Conservation (phyloP, 2,888 invertebrate genomes). For the Acanthopleura granulata region DNA sequence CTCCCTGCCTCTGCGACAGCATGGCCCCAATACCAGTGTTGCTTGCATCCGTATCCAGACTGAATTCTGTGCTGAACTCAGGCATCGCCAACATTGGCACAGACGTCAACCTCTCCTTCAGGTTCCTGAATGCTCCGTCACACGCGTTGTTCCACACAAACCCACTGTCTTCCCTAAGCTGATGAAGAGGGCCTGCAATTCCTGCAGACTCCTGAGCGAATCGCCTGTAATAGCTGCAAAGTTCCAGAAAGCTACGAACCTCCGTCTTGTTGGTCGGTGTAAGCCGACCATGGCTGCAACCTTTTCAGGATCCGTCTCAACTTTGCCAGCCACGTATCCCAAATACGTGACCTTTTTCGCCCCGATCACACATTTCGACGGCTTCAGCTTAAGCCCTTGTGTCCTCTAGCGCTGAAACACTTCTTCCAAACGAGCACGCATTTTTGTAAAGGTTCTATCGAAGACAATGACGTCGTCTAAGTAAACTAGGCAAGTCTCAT, state of each 20-base stretch:
- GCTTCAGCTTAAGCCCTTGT: neutral
- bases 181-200: slow-evolving; percentile 29
- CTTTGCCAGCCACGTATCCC: slow-evolving; percentile 26
- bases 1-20: slow-evolving; percentile 26
- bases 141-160: slow-evolving; percentile 32
- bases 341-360: slow-evolving; percentile 29
- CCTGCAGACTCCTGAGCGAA: slow-evolving; percentile 22
- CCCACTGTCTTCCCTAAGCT: slow-evolving; percentile 23
- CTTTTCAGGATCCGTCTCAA: slow-evolving; percentile 25
- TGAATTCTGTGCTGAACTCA: slow-evolving; percentile 26
- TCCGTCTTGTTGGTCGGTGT: slow-evolving; percentile 29
- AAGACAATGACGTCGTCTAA: no score
- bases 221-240: slow-evolving; percentile 32
- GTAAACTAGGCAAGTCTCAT: no score
- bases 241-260: slow-evolving; percentile 32
- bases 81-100: slow-evolving; percentile 27
- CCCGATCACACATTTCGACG: neutral
- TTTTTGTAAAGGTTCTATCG: no score
- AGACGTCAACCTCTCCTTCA: slow-evolving; percentile 23
- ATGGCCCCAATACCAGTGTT: slow-evolving; percentile 29
- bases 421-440: no score
- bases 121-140: slow-evolving; percentile 25
- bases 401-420: no score
- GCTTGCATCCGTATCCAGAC: slow-evolving; percentile 31
- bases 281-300: slow-evolving; percentile 16